phyloP scores from a whole-genome alignment of 2,888 invertebrate genomes.

The Acrocyrtus sp. region DNA sequence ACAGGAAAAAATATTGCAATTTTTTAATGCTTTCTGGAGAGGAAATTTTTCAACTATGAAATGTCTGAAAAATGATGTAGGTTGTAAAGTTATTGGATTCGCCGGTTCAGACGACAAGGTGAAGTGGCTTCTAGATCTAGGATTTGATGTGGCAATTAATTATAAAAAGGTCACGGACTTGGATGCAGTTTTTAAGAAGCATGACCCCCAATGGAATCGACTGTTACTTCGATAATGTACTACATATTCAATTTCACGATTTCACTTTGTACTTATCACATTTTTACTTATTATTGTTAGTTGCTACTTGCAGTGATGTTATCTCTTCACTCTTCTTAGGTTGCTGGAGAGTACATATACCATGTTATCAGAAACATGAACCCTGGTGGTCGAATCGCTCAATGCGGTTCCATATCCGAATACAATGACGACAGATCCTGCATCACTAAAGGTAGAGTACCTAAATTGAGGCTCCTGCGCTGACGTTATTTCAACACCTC shows the following conservation, averaged over 20 bases:
- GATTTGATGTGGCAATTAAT: slow-evolving; percentile 77
- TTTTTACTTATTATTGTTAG: too few species aligned
- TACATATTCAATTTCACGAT: slow-evolving; percentile 58
- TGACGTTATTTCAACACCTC: too few species aligned
- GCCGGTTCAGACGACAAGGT: slow-evolving; percentile 78
- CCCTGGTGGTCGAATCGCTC: slow-evolving; percentile 71
- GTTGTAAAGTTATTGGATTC: slow-evolving; percentile 77
- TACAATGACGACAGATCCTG: slow-evolving; percentile 71
- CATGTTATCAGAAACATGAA: slow-evolving; percentile 74
- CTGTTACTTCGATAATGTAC: slow-evolving; percentile 82
- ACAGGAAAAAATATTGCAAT: too few species aligned
- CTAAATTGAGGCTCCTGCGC: too few species aligned
- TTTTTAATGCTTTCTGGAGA: too few species aligned
- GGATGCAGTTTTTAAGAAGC: slow-evolving; percentile 70
- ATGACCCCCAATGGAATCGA: slow-evolving; percentile 77
- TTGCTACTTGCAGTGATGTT: too few species aligned
- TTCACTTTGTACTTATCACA: neutral
- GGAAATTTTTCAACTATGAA: too few species aligned
- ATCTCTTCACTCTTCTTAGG: slow-evolving; percentile 68
- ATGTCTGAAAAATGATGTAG: too few species aligned
- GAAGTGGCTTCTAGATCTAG: slow-evolving; percentile 74
- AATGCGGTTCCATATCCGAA: slow-evolving; percentile 75
- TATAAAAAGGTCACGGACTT: slow-evolving; percentile 77
- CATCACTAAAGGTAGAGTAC: slow-evolving; percentile 16
- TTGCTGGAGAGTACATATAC: slow-evolving; percentile 75